phyloP scores from a whole-genome alignment of 2,797 vertebrate species.

The Coluber constrictor region DNA sequence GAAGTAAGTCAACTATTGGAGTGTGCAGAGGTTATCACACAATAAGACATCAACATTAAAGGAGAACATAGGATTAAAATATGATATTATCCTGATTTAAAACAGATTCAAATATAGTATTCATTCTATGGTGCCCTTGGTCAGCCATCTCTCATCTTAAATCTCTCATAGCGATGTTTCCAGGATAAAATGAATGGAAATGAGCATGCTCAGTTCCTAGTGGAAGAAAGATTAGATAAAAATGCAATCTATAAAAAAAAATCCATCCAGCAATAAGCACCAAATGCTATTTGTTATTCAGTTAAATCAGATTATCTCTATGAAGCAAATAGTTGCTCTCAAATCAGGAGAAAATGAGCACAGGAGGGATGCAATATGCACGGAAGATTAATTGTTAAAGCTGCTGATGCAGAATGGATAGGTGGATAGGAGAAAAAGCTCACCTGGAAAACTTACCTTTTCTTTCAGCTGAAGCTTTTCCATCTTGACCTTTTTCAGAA shows the following conservation, averaged over 20 bases:
- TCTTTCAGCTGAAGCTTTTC: constrained; percentile 46
- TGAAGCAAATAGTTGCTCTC: neutral
- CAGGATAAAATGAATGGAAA: neutral
- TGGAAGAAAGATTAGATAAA: neutral
- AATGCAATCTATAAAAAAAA: neutral
- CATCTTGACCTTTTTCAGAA: constrained; percentile 37
- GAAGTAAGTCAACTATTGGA: neutral
- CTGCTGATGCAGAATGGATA: neutral
- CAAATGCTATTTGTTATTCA: neutral
- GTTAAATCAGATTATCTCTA: neutral
- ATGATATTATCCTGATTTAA: neutral
- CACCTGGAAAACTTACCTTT: constrained; percentile 53
- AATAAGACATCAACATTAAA: neutral
- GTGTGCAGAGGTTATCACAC: neutral
- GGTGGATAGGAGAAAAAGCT: neutral
- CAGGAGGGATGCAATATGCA: neutral
- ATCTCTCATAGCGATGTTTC: neutral
- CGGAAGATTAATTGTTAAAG: neutral
- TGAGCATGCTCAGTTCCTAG: neutral
- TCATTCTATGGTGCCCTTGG: neutral
- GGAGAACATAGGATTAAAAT: neutral
- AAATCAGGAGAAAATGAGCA: neutral
- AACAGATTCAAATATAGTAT: neutral
- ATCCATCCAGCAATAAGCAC: neutral
- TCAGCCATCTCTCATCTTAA: neutral